A percentile compares a stretch with the other conserved stretches of the same genome.
phyloP scores from a whole-genome alignment of 1,140 invertebrate species.

The Littorina saxatilis region DNA sequence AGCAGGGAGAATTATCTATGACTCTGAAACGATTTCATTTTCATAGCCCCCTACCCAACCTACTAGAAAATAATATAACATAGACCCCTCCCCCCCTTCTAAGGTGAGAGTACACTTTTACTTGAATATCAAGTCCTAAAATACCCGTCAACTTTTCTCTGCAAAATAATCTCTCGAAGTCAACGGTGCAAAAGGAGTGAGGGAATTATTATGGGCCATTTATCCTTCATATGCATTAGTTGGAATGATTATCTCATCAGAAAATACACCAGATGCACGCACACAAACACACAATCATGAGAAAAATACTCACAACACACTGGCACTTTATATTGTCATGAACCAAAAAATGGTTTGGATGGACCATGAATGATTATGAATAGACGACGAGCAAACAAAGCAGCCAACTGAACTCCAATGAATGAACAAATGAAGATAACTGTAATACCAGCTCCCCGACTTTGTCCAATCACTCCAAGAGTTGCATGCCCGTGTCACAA shows the following conservation, averaged over 20 bases:
- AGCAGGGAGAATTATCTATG: background rate
- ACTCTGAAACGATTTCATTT: background rate
- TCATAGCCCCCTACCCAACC: no score
- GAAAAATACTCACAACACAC: conserved; percentile 8
- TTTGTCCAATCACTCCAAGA: background rate
- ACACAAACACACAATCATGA: background rate
- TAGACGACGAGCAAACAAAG: background rate
- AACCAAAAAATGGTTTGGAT: conserved; percentile 5
- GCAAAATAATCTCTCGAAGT: background rate
- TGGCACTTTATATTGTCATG: background rate
- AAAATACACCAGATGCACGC: background rate
- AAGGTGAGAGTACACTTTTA: no score
- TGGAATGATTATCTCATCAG: conserved; percentile 25
- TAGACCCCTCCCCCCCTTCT: no score
- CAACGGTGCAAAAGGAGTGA: background rate
- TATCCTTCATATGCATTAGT: background rate
- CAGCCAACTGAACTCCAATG: background rate
- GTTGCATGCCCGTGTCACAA: background rate
- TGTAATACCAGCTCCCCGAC: background rate
- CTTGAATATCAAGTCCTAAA: no score
- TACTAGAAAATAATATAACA: no score
- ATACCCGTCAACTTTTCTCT: no score
- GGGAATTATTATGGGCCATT: background rate
- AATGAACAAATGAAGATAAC: background rate
- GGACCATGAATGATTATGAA: background rate